A percentile compares a stretch with the other conserved stretches of the same genome.
Conservation (phyloP, 2,797 vertebrate genomes). For the Pangasius mekongensis region DNA sequence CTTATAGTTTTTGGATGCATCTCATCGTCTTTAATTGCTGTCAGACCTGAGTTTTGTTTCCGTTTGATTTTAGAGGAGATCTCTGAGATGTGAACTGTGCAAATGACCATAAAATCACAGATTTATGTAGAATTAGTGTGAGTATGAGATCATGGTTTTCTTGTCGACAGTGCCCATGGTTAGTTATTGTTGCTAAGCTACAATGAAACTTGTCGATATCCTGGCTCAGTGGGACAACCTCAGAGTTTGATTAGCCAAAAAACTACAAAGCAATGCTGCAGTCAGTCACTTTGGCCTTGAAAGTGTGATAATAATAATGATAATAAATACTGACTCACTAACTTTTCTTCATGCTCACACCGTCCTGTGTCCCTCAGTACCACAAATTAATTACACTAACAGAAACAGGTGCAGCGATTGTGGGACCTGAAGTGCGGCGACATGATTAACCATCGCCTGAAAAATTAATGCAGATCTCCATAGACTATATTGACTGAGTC, state of each 20-base stretch:
- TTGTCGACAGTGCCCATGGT: not conserved
- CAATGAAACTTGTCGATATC: not conserved
- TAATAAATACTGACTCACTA: not conserved
- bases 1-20: not conserved
- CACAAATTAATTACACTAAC: slow-evolving; percentile 92
- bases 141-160: not conserved
- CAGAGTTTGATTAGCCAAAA: not conserved
- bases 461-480: slow-evolving; percentile 94
- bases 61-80: not conserved
- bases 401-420: slow-evolving; percentile 64
- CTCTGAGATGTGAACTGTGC: not conserved
- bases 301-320: not conserved
- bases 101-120: not conserved
- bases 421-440: slow-evolving; percentile 78
- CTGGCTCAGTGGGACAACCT: not conserved
- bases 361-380: slow-evolving; percentile 73
- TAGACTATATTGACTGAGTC: slow-evolving; percentile 83
- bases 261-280: not conserved
- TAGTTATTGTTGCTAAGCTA: not conserved
- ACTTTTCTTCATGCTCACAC: not conserved
- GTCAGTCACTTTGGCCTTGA: not conserved
- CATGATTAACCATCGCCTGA: slow-evolving; percentile 87
- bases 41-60: not conserved
- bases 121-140: not conserved
- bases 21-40: not conserved